Base-by-base conservation (phyloP, 1,140 invertebrate species). In the Linepithema humile region DNA sequence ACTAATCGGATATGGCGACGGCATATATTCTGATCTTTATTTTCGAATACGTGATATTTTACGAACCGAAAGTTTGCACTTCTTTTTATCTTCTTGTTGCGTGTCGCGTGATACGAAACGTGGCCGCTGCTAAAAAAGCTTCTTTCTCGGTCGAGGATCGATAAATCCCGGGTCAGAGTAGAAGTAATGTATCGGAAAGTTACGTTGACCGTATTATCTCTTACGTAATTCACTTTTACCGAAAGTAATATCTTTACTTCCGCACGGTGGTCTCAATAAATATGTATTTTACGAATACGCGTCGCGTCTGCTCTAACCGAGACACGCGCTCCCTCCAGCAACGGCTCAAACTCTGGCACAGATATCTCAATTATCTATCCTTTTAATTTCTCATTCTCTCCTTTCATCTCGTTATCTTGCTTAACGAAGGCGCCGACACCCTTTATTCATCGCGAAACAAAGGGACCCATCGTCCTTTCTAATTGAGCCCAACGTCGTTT, bases 401-500 rank as follows among this genome's bases (percentile, higher is more conserved):
- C 55, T 60, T 53, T 85, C 38, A 50, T 83, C 35, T 53, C 45
- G 62, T 83, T 69, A 83, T 85, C 84, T 83, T 50, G 65, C 84
- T 85, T 83, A 82, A 83, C 82, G 82, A 83, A 83, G 60, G 48
- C 59, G 43, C 53, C 59, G 29, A 45, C 35, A n/a, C 48, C 48
- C 59, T 78, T 67, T 48, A 48, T 65, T 55, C 40, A 12, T 65
- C 15, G 73, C 40, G 60, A 78, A 65, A 77, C 60, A 65, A 78
- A 83, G 62, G 48, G 45, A 78, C 1, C n/a, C 45, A 32, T 20
- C 72, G 45, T 78, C 73, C 60, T 32, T 55, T 67, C 82, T 78
- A 83, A 83, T 83, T 78, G 73, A 78, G 17, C 38, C 38, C 60
- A 35, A 35, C 40, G 35, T 55, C 82, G 60, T 65, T 83, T 83